phyloP scores from a whole-genome alignment of 2,113 vertebrate genomes.

The Macquaria ambigua region DNA sequence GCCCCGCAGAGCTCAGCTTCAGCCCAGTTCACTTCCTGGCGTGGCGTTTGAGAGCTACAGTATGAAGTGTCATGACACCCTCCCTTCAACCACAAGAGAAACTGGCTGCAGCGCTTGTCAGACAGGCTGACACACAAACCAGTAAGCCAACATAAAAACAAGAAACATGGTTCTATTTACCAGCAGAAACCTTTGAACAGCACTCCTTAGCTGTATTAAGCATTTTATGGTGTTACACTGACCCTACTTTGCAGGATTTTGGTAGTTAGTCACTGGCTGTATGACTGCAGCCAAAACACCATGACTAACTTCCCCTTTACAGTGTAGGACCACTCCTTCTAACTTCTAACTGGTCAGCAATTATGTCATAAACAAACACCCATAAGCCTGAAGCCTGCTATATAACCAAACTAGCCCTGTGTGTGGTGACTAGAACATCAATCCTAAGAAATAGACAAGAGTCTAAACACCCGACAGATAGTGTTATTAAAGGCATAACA shows the following conservation, averaged over 20 bases:
- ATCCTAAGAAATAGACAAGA: not conserved
- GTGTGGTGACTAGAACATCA: not conserved
- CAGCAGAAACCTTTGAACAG: not conserved
- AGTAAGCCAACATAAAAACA: not conserved
- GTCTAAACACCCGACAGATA: not conserved
- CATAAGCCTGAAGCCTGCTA: not conserved
- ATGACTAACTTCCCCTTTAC: conserved; percentile 59
- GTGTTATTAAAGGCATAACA: no score
- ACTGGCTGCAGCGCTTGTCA: conserved; percentile 18
- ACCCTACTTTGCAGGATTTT: not conserved
- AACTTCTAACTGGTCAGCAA: conserved; percentile 29
- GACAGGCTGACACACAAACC: conserved; percentile 12
- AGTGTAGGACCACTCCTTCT: conserved; percentile 33
- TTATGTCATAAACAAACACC: conserved; percentile 48
- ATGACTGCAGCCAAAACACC: conserved; percentile 14
- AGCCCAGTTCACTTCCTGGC: conserved; percentile 70
- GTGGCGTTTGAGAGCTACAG: conserved; percentile 45
- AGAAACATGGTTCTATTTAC: not conserved
- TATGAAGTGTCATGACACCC: conserved; percentile 59
- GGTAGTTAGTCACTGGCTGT: not conserved
- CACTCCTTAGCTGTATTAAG: not conserved
- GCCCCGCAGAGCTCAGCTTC: conserved; percentile 39
- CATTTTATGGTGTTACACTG: not conserved
- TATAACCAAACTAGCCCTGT: not conserved
- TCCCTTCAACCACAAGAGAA: conserved; percentile 60